These are phyloP conservation scores for Araneus ventricosus DNA, from an alignment of 1,140 invertebrate genomes.

Conservation along the genomic window DNA sequence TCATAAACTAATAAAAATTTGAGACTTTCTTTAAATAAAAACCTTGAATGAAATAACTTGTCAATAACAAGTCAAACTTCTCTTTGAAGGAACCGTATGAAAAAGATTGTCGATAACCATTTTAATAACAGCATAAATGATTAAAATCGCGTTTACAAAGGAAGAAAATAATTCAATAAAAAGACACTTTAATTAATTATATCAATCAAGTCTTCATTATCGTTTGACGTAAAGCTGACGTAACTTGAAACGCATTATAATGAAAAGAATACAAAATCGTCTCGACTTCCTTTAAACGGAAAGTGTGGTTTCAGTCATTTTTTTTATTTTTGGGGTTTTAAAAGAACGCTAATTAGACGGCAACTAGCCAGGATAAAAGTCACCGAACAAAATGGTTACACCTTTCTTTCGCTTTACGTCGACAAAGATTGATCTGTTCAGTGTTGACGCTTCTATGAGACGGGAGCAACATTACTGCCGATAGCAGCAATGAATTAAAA, in stretches of 20 bases:
- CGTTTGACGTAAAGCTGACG: not conserved
- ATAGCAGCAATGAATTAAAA: not conserved
- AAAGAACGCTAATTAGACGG: not conserved
- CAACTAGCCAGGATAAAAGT: not conserved
- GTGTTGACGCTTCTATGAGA: not conserved
- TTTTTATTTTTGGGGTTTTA: not conserved
- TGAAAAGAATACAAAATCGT: not conserved
- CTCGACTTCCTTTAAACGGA: not conserved
- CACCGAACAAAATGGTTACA: constrained; percentile 26
- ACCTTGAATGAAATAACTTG: not conserved
- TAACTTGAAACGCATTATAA: not conserved
- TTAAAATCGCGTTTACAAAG: not conserved
- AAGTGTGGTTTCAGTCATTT: not conserved
- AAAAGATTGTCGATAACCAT: not conserved
- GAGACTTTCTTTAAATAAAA: too few species aligned
- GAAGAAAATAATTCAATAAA: not conserved
- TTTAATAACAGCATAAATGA: not conserved
- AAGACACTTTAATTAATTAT: constrained; percentile 23
- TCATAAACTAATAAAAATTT: too few species aligned
- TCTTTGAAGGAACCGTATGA: too few species aligned
- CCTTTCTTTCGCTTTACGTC: not conserved
- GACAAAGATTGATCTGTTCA: constrained; percentile 5
- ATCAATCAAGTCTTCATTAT: constrained; percentile 10
- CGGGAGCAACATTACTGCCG: not conserved
- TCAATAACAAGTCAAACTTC: not conserved